Conservation (phyloP, 2,888 invertebrate genomes). For the Argyresthia goedartella region DNA sequence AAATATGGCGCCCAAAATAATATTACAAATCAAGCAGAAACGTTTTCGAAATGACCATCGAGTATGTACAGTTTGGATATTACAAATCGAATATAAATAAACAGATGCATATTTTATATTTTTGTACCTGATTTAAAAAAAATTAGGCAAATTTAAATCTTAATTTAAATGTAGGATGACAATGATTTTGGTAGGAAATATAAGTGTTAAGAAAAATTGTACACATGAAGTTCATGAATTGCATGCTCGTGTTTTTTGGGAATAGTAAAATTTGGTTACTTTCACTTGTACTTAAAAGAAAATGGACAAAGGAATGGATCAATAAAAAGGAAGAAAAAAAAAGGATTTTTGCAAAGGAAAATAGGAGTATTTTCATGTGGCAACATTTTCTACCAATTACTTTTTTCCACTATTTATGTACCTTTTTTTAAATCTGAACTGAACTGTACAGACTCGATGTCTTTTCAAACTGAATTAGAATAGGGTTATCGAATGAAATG, state of each 20-base stretch:
- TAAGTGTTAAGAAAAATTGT: too few species aligned
- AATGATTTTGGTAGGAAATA: too few species aligned
- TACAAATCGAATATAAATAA: conserved; percentile 19
- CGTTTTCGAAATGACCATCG: conserved; percentile 30
- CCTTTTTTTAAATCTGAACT: conserved; percentile 31
- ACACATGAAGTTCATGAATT: too few species aligned
- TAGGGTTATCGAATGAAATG: conserved; percentile 8
- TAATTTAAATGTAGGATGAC: too few species aligned
- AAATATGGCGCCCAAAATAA: conserved; percentile 8
- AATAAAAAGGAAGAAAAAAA: conserved; percentile 22
- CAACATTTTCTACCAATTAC: conserved; percentile 48
- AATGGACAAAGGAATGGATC: too few species aligned
- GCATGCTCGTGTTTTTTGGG: too few species aligned
- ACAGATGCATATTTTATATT: not conserved
- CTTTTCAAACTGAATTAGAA: conserved; percentile 7
- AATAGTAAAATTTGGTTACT: too few species aligned
- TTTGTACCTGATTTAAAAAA: too few species aligned
- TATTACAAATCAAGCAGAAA: conserved; percentile 14
- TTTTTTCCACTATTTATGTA: conserved; percentile 16
- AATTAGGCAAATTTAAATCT: too few species aligned
- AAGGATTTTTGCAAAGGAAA: conserved; percentile 29
- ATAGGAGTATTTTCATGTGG: conserved; percentile 26
- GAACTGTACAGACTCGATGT: conserved; percentile 67
- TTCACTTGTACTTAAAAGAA: too few species aligned
- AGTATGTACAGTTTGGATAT: conserved; percentile 54